Conservation (phyloP, 2,888 invertebrate genomes). For the Deroplatys truncata region DNA sequence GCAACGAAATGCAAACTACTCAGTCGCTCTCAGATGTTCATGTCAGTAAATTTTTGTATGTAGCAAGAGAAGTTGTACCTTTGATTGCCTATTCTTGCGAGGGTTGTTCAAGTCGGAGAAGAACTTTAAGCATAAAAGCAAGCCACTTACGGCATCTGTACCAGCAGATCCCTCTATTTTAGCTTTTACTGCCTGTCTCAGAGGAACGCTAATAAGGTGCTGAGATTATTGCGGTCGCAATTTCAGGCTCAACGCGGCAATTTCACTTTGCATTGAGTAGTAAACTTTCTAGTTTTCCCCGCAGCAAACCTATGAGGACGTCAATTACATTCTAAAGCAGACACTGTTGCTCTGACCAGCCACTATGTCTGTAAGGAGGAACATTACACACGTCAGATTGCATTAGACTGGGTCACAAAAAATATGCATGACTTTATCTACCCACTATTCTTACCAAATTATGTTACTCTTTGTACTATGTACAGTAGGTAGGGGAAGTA, state of each 20-base stretch:
- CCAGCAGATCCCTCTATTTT: no score
- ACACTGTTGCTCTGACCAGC: no score
- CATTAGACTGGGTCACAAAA: no score
- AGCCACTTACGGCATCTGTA: not conserved
- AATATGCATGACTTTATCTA: no score
- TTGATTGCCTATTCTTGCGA: not conserved
- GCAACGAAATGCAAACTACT: no score
- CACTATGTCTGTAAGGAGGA: no score
- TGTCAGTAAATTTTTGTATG: not conserved
- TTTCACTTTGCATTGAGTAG: not conserved
- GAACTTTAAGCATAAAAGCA: not conserved
- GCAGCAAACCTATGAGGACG: not conserved
- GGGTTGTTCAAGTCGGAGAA: not conserved
- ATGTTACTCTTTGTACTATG: no score
- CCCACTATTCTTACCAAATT: no score
- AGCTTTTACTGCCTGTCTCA: not conserved
- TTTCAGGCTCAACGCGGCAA: not conserved
- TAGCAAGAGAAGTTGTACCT: no score
- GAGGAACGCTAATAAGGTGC: not conserved
- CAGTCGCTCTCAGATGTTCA: no score
- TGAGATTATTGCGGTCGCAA: not conserved
- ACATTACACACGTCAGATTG: no score
- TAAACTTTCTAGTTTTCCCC: not conserved
- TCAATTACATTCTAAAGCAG: not conserved
- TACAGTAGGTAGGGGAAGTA: no score